Percentiles rank a stretch among this genome's conserved stretches.
These are phyloP conservation scores for Ichneumon xanthorius DNA, from an alignment of 2,888 invertebrate species.

Conservation along the genomic window DNA sequence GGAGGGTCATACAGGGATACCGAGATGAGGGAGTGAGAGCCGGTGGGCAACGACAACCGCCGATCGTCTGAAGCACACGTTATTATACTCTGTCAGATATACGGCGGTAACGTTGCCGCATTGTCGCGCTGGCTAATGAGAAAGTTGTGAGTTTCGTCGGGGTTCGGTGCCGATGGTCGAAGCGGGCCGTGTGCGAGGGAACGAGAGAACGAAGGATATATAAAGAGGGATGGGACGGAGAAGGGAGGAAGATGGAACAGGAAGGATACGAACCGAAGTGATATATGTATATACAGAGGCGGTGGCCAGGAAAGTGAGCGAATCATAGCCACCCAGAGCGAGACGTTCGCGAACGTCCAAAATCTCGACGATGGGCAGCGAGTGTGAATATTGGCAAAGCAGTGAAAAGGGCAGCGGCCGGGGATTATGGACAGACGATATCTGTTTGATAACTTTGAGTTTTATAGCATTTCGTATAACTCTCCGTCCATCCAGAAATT, in stretches of 20 bases:
- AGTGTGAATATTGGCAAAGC: conserved; percentile 37
- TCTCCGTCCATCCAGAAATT: neutral
- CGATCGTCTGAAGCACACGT: conserved; percentile 79
- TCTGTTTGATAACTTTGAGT: conserved; percentile 31
- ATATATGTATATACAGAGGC: conserved; percentile 14
- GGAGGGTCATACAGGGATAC: conserved; percentile 55
- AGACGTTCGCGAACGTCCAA: conserved; percentile 27
- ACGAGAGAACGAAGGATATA: conserved; percentile 28
- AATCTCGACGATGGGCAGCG: conserved; percentile 45
- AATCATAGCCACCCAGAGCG: conserved; percentile 13
- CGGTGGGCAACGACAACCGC: conserved; percentile 76
- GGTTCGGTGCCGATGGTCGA: conserved; percentile 29
- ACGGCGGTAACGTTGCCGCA: conserved; percentile 75
- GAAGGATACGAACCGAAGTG: conserved; percentile 39
- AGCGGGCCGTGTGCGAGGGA: conserved; percentile 14
- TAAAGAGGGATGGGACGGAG: conserved; percentile 20
- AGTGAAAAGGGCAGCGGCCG: conserved; percentile 46
- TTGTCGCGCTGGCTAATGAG: conserved; percentile 83
- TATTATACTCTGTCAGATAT: conserved; percentile 78
- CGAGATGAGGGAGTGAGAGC: conserved; percentile 56
- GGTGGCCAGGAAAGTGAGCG: neutral
- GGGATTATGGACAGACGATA: conserved; percentile 47
- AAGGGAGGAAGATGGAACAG: conserved; percentile 32
- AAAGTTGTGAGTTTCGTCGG: conserved; percentile 76
- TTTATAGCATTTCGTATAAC: neutral